Evolutionary conservation across 2,797 vertebrate genomes (phyloP).

Genomic region (Acanthis flammea): DNA sequence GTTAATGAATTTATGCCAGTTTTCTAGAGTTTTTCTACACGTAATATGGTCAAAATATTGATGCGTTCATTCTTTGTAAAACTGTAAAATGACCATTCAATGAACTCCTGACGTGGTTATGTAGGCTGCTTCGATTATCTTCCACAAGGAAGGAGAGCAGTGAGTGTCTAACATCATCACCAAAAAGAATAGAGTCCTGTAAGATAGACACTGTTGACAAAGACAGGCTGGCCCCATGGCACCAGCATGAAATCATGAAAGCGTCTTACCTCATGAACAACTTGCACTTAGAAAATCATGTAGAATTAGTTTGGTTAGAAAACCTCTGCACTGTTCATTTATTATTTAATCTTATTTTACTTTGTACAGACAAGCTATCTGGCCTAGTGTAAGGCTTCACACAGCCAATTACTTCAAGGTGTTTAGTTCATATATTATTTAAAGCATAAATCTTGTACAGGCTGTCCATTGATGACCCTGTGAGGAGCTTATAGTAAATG

Average conservation of each 20-base stretch:
- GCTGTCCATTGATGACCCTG: conserved; percentile 81
- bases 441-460: conserved; percentile 85
- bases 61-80: conserved; percentile 2
- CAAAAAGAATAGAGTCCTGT: neutral
- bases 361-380: conserved; percentile 87
- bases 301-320: conserved; percentile 69
- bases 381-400: conserved; percentile 77
- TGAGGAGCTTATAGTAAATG: conserved; percentile 75
- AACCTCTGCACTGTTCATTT: conserved; percentile 80
- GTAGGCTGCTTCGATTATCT: neutral
- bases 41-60: neutral
- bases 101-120: neutral
- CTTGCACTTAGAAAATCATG: conserved; percentile 27
- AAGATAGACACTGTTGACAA: conserved; percentile 44
- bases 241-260: conserved; percentile 41
- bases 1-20: conserved; percentile 5
- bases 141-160: neutral
- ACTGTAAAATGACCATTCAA: neutral
- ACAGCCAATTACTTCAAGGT: conserved; percentile 87
- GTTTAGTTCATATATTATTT: conserved; percentile 90
- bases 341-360: conserved; percentile 90
- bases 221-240: conserved; percentile 16
- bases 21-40: conserved; percentile 6
- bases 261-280: conserved; percentile 13
- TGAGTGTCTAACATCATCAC: neutral